These are phyloP conservation scores for Catotricha subobsoleta DNA, from an alignment of 2,888 invertebrate genomes.

Conservation along the genomic window DNA sequence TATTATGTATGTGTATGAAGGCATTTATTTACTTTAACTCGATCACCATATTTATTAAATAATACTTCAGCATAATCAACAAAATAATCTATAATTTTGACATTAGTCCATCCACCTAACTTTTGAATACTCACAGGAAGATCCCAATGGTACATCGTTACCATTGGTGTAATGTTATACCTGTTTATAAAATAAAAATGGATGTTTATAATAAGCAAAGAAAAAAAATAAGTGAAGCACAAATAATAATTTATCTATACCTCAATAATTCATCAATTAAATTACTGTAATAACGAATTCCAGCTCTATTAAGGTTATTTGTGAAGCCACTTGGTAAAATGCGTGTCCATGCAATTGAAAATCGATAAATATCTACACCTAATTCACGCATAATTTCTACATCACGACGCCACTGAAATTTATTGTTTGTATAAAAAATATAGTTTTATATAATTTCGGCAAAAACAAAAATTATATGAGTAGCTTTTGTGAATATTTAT, in stretches of 20 bases:
- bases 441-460: no score
- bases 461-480: neutral
- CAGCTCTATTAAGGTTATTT: slow-evolving; percentile 12
- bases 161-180: slow-evolving; percentile 49
- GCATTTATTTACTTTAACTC: slow-evolving; percentile 30
- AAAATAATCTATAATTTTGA: slow-evolving; percentile 43
- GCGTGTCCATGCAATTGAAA: slow-evolving; percentile 42
- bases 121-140: slow-evolving; percentile 44
- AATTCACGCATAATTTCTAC: slow-evolving; percentile 41
- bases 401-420: no score
- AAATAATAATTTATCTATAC: no score
- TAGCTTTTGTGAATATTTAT: no score
- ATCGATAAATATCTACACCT: slow-evolving; percentile 37
- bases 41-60: slow-evolving; percentile 40
- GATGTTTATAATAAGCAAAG: neutral
- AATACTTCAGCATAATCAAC: slow-evolving; percentile 44
- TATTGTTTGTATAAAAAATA: no score
- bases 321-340: slow-evolving; percentile 36
- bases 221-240: neutral
- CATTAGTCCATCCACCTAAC: slow-evolving; percentile 49
- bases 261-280: slow-evolving; percentile 36
- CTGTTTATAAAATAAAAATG: slow-evolving; percentile 18
- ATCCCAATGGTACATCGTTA: slow-evolving; percentile 55
- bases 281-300: slow-evolving; percentile 18
- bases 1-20: neutral